These are phyloP conservation scores for Stichopus horrens DNA, from an alignment of 53 echinoderm and acorn worm genomes.

Conservation along the genomic window DNA sequence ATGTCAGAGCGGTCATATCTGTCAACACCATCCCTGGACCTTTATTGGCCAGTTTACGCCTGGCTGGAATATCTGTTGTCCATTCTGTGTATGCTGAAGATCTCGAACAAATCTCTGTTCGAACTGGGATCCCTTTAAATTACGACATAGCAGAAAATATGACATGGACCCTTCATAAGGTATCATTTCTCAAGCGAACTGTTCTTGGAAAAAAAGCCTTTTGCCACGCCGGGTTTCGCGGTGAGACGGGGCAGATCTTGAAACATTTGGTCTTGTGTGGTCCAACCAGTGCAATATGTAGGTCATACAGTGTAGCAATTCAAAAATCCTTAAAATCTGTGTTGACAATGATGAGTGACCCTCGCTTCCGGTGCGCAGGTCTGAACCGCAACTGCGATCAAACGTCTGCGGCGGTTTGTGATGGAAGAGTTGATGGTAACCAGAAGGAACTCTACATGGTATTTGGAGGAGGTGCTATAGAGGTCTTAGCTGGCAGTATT, in stretches of 20 bases:
- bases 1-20: background rate
- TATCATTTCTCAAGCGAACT: background rate
- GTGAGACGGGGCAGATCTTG: background rate
- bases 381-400: background rate
- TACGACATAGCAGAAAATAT: background rate
- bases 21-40: constrained; percentile 9
- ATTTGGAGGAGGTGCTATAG: constrained; percentile 12
- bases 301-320: constrained; percentile 10
- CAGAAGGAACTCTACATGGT: background rate
- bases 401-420: background rate
- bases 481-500: background rate
- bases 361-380: background rate
- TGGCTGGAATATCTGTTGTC: constrained; percentile 18
- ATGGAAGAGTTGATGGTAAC: background rate
- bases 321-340: constrained; percentile 2
- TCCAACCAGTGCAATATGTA: background rate
- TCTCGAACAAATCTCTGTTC: background rate
- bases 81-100: constrained; percentile 23
- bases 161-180: background rate
- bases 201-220: constrained; percentile 7
- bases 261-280: constrained; percentile 33
- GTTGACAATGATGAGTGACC: background rate
- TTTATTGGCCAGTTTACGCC: constrained; percentile 11
- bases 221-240: background rate
- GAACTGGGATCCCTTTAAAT: constrained; percentile 12